Base-by-base conservation (phyloP, 2,797 vertebrate genomes). In the Hippopotamyrus pictus region DNA sequence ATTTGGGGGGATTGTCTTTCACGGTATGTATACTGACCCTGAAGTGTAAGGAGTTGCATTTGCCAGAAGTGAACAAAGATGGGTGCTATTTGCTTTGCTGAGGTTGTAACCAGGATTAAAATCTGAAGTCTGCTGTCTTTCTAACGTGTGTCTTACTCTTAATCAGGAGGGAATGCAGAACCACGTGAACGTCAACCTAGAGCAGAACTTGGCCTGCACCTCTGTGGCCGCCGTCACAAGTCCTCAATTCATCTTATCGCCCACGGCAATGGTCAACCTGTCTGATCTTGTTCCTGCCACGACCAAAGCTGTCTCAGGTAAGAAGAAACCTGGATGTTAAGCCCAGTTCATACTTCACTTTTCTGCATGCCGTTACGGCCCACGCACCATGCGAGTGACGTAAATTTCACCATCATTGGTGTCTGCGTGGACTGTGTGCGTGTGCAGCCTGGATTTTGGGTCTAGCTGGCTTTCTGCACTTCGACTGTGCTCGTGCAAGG, bases 91-190 rank as follows among this genome's bases (percentile, higher is more conserved):
- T 88, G 93, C 95, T 0, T 95, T 96, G 90, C 95, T 96, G 65
- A 93, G 96, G 92, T 83, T 95, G 17, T 93, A 95, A 90, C 94
- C 96, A 54, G 44, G 46, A 84, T 48, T 51, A 96, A 97, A 96
- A 96, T 97, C 92, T 50, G 54, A 84, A 33, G 9, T n/a, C n/a
- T 22, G 37, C 33, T 5, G 17, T 48, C 2, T 19, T 44, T 87
- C 12, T 50, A 14, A 85, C 5, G 8, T 41, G 25, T 84, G 37
- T 19, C 73, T 79, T 79, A 54, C 48, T 93, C 93, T 89, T 83
- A 57, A 89, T 41, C 48, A 99, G 97, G 97, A 98, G 92, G 96
- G 97, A 0, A 98, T 98, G 97, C 97, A 97, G 94, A 97, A 94
- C 91, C 97, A 97, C 92, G 94, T 94, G 0, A 94, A 92, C 0